phyloP scores from a whole-genome alignment of 1,140 invertebrate species.

The Caenorhabditis latens region DNA sequence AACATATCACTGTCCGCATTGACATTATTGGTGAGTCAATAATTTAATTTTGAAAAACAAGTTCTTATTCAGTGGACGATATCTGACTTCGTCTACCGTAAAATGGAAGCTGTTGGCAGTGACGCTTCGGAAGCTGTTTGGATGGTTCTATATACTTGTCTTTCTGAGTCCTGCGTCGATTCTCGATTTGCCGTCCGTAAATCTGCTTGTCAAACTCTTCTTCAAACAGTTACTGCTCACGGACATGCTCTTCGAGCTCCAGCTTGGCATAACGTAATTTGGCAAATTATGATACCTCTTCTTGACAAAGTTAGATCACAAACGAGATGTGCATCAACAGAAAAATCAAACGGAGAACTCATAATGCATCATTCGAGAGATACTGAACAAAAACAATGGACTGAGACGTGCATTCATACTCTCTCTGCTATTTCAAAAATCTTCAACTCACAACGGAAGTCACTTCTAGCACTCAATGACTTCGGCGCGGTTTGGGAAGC shows the following conservation, averaged over 20 bases:
- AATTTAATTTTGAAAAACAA: slow-evolving; percentile 2
- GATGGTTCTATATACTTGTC: slow-evolving; percentile 76
- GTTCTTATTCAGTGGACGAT: slow-evolving; percentile 75
- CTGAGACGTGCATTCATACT: slow-evolving; percentile 86
- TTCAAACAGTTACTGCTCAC: slow-evolving; percentile 96
- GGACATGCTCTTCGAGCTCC: slow-evolving; percentile 80
- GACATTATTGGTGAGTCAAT: slow-evolving; percentile 87
- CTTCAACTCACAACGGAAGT: slow-evolving; percentile 74
- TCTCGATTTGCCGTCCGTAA: slow-evolving; percentile 93
- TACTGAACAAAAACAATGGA: slow-evolving; percentile 98
- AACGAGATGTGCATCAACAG: slow-evolving; percentile 91
- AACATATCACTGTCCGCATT: slow-evolving; percentile 98
- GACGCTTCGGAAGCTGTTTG: slow-evolving; percentile 71
- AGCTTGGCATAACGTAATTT: slow-evolving; percentile 74
- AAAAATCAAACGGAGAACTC: slow-evolving; percentile 84
- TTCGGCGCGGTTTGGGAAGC: slow-evolving; percentile 69
- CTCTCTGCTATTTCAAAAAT: slow-evolving; percentile 77
- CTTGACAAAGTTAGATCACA: slow-evolving; percentile 90
- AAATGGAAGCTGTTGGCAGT: slow-evolving; percentile 53
- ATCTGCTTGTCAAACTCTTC: slow-evolving; percentile 97
- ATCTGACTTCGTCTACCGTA: slow-evolving; percentile 73
- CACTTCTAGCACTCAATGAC: slow-evolving; percentile 70
- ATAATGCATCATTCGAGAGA: slow-evolving; percentile 98
- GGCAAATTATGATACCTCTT: slow-evolving; percentile 90
- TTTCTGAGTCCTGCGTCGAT: slow-evolving; percentile 92